Evolutionary conservation across 2,888 invertebrate species (phyloP).

Genomic region (Polydesmus complanatus): DNA sequence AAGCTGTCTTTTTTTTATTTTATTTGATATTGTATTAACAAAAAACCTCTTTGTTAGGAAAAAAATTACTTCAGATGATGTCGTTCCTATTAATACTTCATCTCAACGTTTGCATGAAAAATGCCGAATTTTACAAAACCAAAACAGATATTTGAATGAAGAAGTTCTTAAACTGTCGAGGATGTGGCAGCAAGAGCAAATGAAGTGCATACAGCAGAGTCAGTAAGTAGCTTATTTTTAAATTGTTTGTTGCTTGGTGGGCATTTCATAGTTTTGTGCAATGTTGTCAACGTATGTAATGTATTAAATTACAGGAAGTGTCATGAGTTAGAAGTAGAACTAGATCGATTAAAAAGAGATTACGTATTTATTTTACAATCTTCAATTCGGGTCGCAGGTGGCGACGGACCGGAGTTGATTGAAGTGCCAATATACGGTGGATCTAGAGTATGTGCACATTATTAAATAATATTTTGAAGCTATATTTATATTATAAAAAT

Average conservation of each 20-base stretch:
- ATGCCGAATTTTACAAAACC: slow-evolving; percentile 29
- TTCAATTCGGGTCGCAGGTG: slow-evolving; percentile 35
- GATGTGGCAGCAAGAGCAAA: slow-evolving; percentile 30
- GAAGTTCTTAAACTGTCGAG: slow-evolving; percentile 35
- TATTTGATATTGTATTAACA: slow-evolving; percentile 13
- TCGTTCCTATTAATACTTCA: not conserved
- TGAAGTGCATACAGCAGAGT: slow-evolving; percentile 25
- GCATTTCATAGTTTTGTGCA: not conserved
- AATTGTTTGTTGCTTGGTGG: not conserved
- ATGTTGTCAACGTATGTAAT: not conserved
- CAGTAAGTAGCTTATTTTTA: slow-evolving; percentile 24
- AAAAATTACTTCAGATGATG: not conserved
- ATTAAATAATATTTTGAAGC: not conserved
- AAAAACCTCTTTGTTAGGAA: not conserved
- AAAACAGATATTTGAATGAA: slow-evolving; percentile 37
- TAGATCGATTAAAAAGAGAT: slow-evolving; percentile 36
- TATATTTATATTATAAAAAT: not conserved
- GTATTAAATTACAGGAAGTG: slow-evolving; percentile 25
- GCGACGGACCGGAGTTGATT: slow-evolving; percentile 35
- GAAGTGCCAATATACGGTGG: slow-evolving; percentile 37
- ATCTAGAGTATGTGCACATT: slow-evolving; percentile 30
- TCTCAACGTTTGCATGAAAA: slow-evolving; percentile 18
- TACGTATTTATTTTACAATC: slow-evolving; percentile 38
- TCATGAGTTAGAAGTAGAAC: slow-evolving; percentile 29
- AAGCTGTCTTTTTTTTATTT: slow-evolving; percentile 2